phyloP scores from a whole-genome alignment of 1,140 invertebrate species.

The Orchesella cincta region DNA sequence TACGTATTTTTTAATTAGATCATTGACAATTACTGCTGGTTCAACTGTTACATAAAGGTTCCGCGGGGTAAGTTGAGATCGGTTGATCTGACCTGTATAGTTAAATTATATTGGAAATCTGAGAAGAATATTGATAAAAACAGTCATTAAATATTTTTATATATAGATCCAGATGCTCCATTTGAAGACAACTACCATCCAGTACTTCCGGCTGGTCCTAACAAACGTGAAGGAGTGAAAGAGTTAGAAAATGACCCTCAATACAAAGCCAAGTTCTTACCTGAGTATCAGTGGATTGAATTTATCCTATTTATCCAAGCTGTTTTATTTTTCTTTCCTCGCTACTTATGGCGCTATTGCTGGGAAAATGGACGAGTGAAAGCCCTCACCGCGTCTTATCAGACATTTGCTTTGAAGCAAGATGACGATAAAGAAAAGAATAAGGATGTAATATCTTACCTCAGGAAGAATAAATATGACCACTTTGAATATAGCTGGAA shows the following conservation, averaged over 20 bases:
- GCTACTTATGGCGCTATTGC: constrained; percentile 70
- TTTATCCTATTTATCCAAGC: constrained; percentile 59
- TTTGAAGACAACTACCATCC: not conserved
- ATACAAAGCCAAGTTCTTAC: not conserved
- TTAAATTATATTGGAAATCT: too few relatives aligned
- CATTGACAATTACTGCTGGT: constrained; percentile 53
- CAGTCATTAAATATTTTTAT: not conserved
- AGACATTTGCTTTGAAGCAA: not conserved
- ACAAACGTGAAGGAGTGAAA: constrained; percentile 40
- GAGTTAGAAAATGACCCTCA: constrained; percentile 5
- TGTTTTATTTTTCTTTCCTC: constrained; percentile 71
- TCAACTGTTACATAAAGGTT: constrained; percentile 55
- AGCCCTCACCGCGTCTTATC: constrained; percentile 46
- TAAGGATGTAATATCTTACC: not conserved
- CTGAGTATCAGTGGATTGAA: constrained; percentile 38
- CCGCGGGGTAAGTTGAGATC: constrained; percentile 28
- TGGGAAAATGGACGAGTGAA: constrained; percentile 54
- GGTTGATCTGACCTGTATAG: not conserved
- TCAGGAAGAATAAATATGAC: constrained; percentile 19
- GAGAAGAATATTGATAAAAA: not conserved
- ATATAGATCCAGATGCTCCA: not conserved
- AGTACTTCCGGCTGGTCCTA: not conserved
- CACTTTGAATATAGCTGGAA: constrained; percentile 64
- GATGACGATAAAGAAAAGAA: constrained; percentile 11
- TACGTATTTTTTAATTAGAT: not conserved